Conservation (phyloP, 2,888 invertebrate genomes). For the Hololepta plana region DNA sequence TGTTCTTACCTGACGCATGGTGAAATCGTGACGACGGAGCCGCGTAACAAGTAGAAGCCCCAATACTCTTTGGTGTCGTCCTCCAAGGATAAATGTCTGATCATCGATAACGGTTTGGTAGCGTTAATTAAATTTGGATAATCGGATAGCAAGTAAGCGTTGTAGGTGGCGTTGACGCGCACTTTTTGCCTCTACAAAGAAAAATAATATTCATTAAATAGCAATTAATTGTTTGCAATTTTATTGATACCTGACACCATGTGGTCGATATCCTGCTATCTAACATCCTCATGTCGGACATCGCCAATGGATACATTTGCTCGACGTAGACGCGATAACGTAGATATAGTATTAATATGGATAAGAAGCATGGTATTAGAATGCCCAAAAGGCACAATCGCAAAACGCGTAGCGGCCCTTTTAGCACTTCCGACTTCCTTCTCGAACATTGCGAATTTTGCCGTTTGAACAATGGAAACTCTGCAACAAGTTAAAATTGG, state of each 20-base stretch:
- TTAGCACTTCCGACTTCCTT: conserved; percentile 10
- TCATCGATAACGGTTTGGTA: conserved; percentile 46
- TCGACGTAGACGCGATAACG: conserved; percentile 51
- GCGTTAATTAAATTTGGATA: conserved; percentile 38
- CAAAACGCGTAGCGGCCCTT: conserved; percentile 39
- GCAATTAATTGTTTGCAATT: no score
- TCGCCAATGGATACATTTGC: conserved; percentile 52
- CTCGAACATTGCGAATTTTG: conserved; percentile 6
- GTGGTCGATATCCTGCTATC: conserved; percentile 57
- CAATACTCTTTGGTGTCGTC: conserved; percentile 72
- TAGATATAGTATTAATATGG: conserved; percentile 50
- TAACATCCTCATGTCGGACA: conserved; percentile 58
- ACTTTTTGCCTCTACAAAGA: conserved; percentile 43
- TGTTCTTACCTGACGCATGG: conserved; percentile 49
- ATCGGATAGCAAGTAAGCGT: conserved; percentile 50
- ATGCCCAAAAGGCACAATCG: conserved; percentile 44
- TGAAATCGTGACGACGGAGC: conserved; percentile 55
- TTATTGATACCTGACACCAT: conserved; percentile 74
- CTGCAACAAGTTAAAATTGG: no score
- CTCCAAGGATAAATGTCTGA: conserved; percentile 45
- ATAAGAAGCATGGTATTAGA: conserved; percentile 44
- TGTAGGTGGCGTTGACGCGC: conserved; percentile 53
- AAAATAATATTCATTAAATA: no score
- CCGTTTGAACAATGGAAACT: conserved; percentile 7
- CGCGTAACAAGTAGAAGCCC: conserved; percentile 62